A percentile compares a stretch with the other conserved stretches of the same genome.
Conservation (phyloP, 2,113 vertebrate species). For the Himantopus leucocephalus region DNA sequence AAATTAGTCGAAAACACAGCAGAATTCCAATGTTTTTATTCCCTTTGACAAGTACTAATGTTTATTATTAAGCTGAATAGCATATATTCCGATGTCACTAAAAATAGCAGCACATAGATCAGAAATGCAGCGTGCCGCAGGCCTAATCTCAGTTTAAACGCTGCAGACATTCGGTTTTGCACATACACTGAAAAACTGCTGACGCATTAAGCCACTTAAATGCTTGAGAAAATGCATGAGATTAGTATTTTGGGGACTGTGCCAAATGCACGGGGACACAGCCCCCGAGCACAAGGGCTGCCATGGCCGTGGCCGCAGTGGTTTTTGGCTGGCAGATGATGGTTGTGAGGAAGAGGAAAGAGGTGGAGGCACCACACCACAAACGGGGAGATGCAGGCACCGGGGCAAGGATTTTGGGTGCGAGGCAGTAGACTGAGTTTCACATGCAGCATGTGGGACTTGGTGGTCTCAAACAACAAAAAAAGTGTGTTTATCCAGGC, state of each 20-base stretch:
- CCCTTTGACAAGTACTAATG: neutral
- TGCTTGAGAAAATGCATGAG: neutral
- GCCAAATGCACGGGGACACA: neutral
- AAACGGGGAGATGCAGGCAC: neutral
- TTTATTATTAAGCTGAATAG: neutral
- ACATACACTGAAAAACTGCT: neutral
- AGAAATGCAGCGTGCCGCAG: neutral
- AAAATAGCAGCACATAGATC: neutral
- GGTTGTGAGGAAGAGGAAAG: neutral
- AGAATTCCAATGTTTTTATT: neutral
- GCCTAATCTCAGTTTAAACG: neutral
- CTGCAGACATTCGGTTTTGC: neutral
- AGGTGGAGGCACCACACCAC: neutral
- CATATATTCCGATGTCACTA: neutral
- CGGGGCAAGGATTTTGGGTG: neutral
- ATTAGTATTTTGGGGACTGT: neutral
- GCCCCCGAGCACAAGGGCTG: accelerated
- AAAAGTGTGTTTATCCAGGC: neutral
- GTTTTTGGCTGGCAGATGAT: neutral
- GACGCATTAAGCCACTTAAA: neutral
- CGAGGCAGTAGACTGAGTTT: neutral
- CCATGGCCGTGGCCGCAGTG: accelerated
- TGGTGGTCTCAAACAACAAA: neutral
- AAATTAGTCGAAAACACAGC: neutral
- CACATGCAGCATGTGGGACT: neutral